Evolutionary conservation across 1,140 invertebrate genomes (phyloP), one percentile per base, ranked within the genome.

Genomic region (Heliconius congener): DNA sequence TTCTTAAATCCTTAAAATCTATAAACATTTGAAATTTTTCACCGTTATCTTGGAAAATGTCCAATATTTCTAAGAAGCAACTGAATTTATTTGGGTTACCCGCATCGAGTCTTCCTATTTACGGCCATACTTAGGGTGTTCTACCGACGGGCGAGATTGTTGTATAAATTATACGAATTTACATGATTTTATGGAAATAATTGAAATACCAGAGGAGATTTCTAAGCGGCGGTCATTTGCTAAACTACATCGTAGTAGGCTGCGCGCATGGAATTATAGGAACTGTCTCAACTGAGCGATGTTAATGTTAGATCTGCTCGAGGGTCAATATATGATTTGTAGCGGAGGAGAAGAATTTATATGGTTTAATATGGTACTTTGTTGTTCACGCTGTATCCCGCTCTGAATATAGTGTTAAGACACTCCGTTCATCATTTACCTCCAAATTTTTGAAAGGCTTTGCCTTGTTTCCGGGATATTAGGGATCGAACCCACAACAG

Each of bases 201-300:
- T 79, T 84, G 77, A 84, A 81, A 87, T 86, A 84, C 81, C 83
- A 79, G 60, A 78, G 84, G 84, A 86, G 87, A 80, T 80, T 87
- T 90, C 87, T 84, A 88, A 78, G 79, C 79, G 82, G 79, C 85
- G 83, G 86, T 88, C 85, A 90, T 89, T 89, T 87, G 84, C 83
- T 80, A 77, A 77, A 81, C 83, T 85, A 86, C 85, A 87, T 89
- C 84, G 81, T 74, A 80, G 82, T 86, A 82, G 86, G 86, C 85
- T 86, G 89, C 86, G 87, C 85, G 84, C 88, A 81, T 78, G 78
- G 78, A 83, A 79, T 86, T 83, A 80, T 83, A 86, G 81, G 84
- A 84, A 84, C 74, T 74, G 82, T 80, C 74, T 70, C 74, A 71
- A 30, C 27, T 66, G 11, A 73, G 74, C 78, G 78, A 79, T 71